A percentile compares a stretch with the other conserved stretches of the same genome.
Evolutionary conservation across 2,888 invertebrate genomes (phyloP).

Genomic region (Tipula confusa): DNA sequence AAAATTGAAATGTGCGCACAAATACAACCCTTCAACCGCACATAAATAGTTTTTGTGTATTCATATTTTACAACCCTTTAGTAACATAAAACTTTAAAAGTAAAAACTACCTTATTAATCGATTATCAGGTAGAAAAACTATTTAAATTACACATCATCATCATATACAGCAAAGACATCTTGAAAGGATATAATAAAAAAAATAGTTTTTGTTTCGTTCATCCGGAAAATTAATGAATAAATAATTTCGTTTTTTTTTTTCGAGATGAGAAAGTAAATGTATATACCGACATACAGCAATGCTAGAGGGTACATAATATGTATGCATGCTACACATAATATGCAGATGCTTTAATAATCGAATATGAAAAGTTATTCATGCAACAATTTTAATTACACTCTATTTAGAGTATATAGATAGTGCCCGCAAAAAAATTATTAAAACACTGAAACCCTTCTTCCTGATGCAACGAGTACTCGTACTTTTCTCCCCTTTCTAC

Average conservation of each 20-base stretch:
- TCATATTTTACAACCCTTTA: neutral
- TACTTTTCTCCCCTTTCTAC: neutral
- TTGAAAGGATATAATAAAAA: neutral
- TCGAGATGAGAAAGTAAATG: neutral
- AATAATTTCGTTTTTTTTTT: conserved; percentile 3
- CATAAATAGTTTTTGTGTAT: neutral
- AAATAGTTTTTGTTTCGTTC: neutral
- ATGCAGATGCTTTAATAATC: conserved; percentile 20
- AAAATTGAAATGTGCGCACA: neutral
- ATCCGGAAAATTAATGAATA: conserved; percentile 25
- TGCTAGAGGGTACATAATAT: neutral
- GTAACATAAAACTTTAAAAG: neutral
- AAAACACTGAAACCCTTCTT: neutral
- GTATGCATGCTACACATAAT: too few relatives aligned
- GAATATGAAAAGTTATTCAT: neutral
- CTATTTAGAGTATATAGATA: neutral
- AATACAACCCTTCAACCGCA: conserved; percentile 4
- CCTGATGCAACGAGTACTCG: neutral
- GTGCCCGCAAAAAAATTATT: neutral
- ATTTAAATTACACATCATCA: conserved; percentile 14
- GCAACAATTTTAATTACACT: conserved; percentile 5
- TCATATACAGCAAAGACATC: conserved; percentile 25
- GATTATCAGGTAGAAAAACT: conserved; percentile 12
- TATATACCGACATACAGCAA: too few relatives aligned
- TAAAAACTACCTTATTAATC: conserved; percentile 1